phyloP scores from a whole-genome alignment of 2,113 vertebrate genomes.

The Leucoraja erinaceus region DNA sequence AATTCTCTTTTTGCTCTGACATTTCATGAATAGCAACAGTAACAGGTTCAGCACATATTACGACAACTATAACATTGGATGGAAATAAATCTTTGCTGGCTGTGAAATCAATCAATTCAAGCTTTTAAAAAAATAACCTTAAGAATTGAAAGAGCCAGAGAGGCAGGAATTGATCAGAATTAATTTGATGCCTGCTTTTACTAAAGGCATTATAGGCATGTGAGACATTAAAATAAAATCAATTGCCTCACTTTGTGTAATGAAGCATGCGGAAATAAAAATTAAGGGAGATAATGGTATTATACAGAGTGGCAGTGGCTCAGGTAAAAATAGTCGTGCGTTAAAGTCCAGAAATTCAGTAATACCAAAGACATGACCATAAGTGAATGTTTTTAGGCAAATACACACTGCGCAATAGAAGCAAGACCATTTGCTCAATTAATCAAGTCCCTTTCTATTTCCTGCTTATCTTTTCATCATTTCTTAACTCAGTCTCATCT shows the following conservation, averaged over 20 bases:
- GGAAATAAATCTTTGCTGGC: conserved; percentile 22
- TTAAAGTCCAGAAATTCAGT: background rate
- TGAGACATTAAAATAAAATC: background rate
- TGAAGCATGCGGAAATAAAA: background rate
- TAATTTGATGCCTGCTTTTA: background rate
- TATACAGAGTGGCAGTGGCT: background rate
- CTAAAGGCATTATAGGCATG: background rate
- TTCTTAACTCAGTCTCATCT: background rate
- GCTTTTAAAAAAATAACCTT: background rate
- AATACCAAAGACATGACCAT: too few relatives aligned
- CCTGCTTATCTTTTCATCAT: too few relatives aligned
- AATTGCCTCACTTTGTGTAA: background rate
- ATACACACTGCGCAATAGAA: background rate
- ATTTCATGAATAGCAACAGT: conserved; percentile 33
- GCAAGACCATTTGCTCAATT: background rate
- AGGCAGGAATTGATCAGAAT: conserved; percentile 2
- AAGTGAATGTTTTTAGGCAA: too few relatives aligned
- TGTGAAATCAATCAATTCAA: conserved; percentile 35
- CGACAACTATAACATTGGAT: conserved; percentile 32
- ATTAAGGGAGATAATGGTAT: background rate
- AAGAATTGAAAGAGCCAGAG: background rate
- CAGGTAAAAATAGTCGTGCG: background rate
- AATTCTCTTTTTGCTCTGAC: conserved; percentile 31
- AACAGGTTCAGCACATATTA: conserved; percentile 33
- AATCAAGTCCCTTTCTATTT: background rate